phyloP scores from a whole-genome alignment of 2,797 vertebrate genomes.

The Lophius americanus region DNA sequence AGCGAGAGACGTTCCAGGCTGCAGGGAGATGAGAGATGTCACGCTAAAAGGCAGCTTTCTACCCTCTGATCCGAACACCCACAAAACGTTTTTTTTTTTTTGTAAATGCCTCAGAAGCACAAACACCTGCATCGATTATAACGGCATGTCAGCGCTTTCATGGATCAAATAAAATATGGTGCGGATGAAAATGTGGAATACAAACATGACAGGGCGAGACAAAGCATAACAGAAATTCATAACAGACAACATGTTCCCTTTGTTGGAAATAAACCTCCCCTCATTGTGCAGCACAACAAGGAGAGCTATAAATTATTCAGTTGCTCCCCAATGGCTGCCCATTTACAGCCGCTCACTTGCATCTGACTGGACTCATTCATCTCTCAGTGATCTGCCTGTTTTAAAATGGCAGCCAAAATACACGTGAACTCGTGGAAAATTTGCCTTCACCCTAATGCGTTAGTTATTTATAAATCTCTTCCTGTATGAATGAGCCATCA shows the following conservation, averaged over 20 bases:
- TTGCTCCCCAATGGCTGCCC: slow-evolving; percentile 59
- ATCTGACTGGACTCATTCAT: slow-evolving; percentile 63
- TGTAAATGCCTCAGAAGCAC: slow-evolving; percentile 15
- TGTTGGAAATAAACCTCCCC: slow-evolving; percentile 64
- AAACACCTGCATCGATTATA: slow-evolving; percentile 37
- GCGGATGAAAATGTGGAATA: slow-evolving; percentile 26
- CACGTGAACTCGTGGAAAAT: slow-evolving; percentile 70
- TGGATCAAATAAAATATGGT: slow-evolving; percentile 46
- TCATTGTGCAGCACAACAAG: slow-evolving; percentile 70
- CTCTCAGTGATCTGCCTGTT: slow-evolving; percentile 52
- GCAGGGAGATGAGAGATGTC: slow-evolving; percentile 38
- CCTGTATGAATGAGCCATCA: slow-evolving; percentile 33
- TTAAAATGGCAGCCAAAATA: slow-evolving; percentile 71
- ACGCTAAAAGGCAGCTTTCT: slow-evolving; percentile 21
- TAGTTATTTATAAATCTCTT: slow-evolving; percentile 75
- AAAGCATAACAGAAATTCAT: slow-evolving; percentile 43
- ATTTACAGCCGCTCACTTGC: slow-evolving; percentile 67
- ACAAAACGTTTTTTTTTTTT: not conserved
- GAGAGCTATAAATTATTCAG: slow-evolving; percentile 77
- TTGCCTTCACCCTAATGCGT: slow-evolving; percentile 60
- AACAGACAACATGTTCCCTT: slow-evolving; percentile 56
- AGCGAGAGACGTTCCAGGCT: slow-evolving; percentile 50
- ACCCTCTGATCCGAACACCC: slow-evolving; percentile 33
- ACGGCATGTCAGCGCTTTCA: slow-evolving; percentile 31
- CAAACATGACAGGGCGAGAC: slow-evolving; percentile 41